Evolutionary conservation across 2,888 invertebrate genomes (phyloP).

Genomic region (Allolobophora icterica): DNA sequence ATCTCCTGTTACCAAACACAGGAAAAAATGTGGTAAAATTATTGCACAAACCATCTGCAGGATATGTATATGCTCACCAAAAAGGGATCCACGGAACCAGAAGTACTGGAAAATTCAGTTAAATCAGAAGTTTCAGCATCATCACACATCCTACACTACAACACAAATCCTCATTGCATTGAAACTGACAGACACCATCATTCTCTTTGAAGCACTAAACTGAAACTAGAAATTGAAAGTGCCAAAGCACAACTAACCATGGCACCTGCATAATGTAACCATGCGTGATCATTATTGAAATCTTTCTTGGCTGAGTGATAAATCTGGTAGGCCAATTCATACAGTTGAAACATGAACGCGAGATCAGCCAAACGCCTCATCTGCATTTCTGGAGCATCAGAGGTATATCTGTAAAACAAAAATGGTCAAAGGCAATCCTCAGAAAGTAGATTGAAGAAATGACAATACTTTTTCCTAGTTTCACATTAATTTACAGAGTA

Average conservation of each 20-base stretch:
- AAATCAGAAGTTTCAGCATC: too few species aligned
- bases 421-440: background rate
- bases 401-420: conserved; percentile 55
- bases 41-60: background rate
- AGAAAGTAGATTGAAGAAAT: background rate
- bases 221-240: background rate
- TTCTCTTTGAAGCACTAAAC: background rate
- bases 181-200: background rate
- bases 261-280: conserved; percentile 95
- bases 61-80: background rate
- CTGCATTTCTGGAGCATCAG: conserved; percentile 82
- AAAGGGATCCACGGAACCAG: too few species aligned
- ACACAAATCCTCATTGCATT: too few species aligned
- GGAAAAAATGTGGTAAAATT: background rate
- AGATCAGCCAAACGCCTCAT: conserved; percentile 90
- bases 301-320: conserved; percentile 97
- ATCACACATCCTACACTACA: too few species aligned
- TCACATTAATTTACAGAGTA: too few species aligned
- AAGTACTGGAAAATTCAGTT: too few species aligned
- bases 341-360: conserved; percentile 93
- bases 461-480: too few species aligned
- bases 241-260: conserved; percentile 65
- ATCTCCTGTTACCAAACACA: conserved; percentile 75
- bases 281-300: conserved; percentile 94
- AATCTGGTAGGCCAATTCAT: conserved; percentile 86